phyloP scores from a whole-genome alignment of 30 jellyfish, hydroid and myxozoan genomes.

The Aurelia aurita region DNA sequence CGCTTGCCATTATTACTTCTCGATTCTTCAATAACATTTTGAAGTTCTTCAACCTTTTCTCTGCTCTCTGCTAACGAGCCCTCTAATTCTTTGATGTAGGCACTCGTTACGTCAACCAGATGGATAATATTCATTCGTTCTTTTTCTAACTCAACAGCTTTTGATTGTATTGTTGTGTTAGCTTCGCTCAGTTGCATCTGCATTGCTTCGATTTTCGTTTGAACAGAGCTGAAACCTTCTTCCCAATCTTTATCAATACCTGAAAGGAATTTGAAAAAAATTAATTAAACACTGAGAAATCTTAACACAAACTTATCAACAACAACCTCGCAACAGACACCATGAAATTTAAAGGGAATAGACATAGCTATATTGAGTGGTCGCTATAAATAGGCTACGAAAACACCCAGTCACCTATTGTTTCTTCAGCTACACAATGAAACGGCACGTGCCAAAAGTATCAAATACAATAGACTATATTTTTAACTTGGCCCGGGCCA shows the following conservation, averaged over 20 bases:
- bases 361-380: too few species aligned
- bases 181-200: conserved; percentile 80
- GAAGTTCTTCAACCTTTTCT: conserved; percentile 84
- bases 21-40: conserved; percentile 64
- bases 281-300: not conserved
- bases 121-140: conserved; percentile 91
- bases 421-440: too few species aligned
- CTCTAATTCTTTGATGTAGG: conserved; percentile 90
- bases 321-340: too few species aligned
- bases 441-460: too few species aligned
- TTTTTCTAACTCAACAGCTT: conserved; percentile 88
- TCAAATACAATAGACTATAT: too few species aligned
- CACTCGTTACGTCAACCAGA: conserved; percentile 98
- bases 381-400: too few species aligned
- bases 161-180: conserved; percentile 74
- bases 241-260: conserved; percentile 55
- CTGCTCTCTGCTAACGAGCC: conserved; percentile 82
- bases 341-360: too few species aligned
- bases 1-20: conserved; percentile 59
- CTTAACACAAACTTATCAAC: too few species aligned
- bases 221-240: conserved; percentile 24
- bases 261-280: not conserved
- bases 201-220: conserved; percentile 67
- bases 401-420: too few species aligned
- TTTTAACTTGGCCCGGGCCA: too few species aligned